Evolutionary conservation across 2,888 invertebrate genomes (phyloP).

Genomic region (Anthophora plumipes): DNA sequence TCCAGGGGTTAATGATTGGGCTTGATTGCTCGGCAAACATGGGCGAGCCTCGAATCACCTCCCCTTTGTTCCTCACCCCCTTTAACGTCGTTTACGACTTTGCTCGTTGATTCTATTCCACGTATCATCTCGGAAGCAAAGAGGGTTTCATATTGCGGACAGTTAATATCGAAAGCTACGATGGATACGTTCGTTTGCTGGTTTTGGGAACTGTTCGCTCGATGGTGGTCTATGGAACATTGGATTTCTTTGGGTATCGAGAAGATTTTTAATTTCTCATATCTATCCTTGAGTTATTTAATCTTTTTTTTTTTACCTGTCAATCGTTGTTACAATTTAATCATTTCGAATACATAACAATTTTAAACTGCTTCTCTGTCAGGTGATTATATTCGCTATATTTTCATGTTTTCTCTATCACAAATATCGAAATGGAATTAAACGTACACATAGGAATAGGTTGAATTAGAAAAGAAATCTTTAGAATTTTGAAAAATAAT

Average conservation of each 20-base stretch:
- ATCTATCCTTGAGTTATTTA: too few species aligned
- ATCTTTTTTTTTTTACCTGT: too few species aligned
- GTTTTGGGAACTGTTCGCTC: background rate
- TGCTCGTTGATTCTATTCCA: slow-evolving; percentile 51
- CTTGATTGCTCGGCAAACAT: slow-evolving; percentile 84
- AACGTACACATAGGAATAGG: too few species aligned
- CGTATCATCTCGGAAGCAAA: slow-evolving; percentile 53
- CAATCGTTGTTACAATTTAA: too few species aligned
- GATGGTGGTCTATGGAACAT: background rate
- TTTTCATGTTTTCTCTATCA: too few species aligned
- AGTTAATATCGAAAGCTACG: slow-evolving; percentile 31
- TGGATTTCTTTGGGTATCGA: too few species aligned
- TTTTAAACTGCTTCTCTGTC: too few species aligned
- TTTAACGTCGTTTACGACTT: slow-evolving; percentile 60
- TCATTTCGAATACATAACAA: too few species aligned
- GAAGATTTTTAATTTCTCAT: background rate
- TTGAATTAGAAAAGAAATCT: too few species aligned
- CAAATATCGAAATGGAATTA: too few species aligned
- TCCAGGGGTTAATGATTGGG: slow-evolving; percentile 83
- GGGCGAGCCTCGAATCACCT: slow-evolving; percentile 80
- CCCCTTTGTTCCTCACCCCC: slow-evolving; percentile 56
- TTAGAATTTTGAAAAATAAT: too few species aligned
- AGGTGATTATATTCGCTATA: too few species aligned
- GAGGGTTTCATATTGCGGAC: slow-evolving; percentile 35
- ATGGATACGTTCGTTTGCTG: slow-evolving; percentile 10